Evolutionary conservation across 2,113 vertebrate genomes (phyloP).

Genomic region (Uropsilus gracilis): DNA sequence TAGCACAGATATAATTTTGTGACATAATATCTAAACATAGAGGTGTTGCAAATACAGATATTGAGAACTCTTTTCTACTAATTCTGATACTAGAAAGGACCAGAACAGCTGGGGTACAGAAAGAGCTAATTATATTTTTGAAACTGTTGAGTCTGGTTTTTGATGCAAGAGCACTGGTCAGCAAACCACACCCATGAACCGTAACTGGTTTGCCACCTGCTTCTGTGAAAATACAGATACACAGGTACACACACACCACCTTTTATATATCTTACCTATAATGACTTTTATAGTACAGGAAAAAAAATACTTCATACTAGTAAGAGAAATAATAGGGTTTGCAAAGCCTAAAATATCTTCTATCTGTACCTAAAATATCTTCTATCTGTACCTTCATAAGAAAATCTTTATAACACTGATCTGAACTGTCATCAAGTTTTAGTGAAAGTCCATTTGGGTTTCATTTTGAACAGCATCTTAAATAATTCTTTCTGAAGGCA

Average conservation of each 20-base stretch:
- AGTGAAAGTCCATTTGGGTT: not conserved
- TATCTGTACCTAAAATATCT: not conserved
- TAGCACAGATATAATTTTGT: not conserved
- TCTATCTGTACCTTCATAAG: not conserved
- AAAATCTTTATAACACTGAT: not conserved
- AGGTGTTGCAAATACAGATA: not conserved
- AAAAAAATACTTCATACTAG: not conserved
- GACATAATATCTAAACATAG: not conserved
- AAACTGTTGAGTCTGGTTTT: not conserved
- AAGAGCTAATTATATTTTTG: not conserved
- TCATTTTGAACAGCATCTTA: not conserved
- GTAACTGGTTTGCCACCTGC: not conserved
- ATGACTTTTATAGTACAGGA: not conserved
- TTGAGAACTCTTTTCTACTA: not conserved
- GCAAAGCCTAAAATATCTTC: not conserved
- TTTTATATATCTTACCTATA: not conserved
- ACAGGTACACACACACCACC: not conserved
- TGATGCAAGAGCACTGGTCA: not conserved
- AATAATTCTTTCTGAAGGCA: not conserved
- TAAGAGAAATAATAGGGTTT: not conserved
- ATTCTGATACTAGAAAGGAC: not conserved
- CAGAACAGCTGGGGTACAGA: not conserved
- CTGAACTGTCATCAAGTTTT: not conserved
- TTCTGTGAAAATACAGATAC: not conserved
- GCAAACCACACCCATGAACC: not conserved